Conservation (phyloP, 2,888 invertebrate genomes). For the Vandiemenella viatica region DNA sequence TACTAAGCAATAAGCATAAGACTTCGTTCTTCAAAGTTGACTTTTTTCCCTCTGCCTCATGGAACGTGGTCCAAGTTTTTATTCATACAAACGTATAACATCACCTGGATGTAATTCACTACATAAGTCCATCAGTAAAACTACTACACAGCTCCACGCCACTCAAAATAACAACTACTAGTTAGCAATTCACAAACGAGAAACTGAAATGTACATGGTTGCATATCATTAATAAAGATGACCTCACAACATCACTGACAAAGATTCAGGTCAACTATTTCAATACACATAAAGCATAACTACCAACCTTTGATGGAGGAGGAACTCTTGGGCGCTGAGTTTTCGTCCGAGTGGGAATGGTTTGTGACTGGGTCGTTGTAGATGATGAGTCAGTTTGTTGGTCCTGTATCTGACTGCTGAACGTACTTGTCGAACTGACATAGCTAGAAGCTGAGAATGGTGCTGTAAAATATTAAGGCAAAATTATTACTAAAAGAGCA, state of each 20-base stretch:
- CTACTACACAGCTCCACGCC: no score
- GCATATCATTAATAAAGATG: background rate
- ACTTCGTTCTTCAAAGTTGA: no score
- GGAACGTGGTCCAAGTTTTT: no score
- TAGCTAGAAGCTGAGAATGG: constrained; percentile 15
- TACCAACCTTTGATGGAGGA: constrained; percentile 64
- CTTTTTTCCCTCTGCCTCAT: no score
- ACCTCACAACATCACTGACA: background rate
- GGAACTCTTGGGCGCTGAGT: constrained; percentile 60
- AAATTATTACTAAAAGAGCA: background rate
- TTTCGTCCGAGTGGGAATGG: constrained; percentile 38
- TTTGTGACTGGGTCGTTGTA: constrained; percentile 25
- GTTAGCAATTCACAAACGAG: no score
- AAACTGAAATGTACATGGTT: background rate
- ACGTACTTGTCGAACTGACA: constrained; percentile 13
- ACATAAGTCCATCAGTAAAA: no score
- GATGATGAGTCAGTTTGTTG: constrained; percentile 23
- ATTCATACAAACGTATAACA: no score
- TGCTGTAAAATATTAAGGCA: constrained; percentile 5
- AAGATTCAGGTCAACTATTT: no score
- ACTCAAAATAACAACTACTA: no score
- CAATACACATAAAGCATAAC: no score
- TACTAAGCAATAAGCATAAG: no score
- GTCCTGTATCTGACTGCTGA: constrained; percentile 13
- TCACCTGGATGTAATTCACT: no score